Evolutionary conservation across 2,113 vertebrate species (phyloP).

Genomic region (Taurulus bubalis): DNA sequence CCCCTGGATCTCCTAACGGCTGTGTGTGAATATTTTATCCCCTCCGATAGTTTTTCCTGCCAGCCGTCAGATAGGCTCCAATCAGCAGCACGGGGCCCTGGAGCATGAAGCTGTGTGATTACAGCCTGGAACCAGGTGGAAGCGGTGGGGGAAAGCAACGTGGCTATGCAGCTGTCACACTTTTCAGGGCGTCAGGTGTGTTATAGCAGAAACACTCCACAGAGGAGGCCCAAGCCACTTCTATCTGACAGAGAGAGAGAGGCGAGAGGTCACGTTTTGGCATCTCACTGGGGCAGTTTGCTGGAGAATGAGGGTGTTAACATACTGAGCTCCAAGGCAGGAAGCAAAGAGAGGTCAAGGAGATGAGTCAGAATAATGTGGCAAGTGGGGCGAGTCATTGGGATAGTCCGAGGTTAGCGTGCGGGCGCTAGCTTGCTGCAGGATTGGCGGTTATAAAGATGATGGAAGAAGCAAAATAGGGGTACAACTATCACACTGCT

Average conservation of each 20-base stretch:
- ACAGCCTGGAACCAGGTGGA: slow-evolving; percentile 69
- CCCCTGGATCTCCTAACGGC: slow-evolving; percentile 77
- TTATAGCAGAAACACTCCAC: slow-evolving; percentile 38
- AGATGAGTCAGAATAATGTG: slow-evolving; percentile 70
- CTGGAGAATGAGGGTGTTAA: slow-evolving; percentile 57
- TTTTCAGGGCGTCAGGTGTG: slow-evolving; percentile 75
- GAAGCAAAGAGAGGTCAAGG: slow-evolving; percentile 60
- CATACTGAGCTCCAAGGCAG: slow-evolving; percentile 46
- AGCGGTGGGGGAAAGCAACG: slow-evolving; percentile 32
- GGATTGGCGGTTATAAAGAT: slow-evolving; percentile 17
- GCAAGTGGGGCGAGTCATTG: slow-evolving; percentile 54
- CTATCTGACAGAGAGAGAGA: slow-evolving; percentile 39
- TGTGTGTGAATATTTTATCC: slow-evolving; percentile 83
- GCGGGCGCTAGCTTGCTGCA: slow-evolving; percentile 16
- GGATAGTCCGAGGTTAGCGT: slow-evolving; percentile 53
- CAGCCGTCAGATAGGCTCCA: slow-evolving; percentile 81
- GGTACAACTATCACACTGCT: slow-evolving; percentile 4
- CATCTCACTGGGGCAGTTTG: slow-evolving; percentile 51
- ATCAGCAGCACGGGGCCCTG: slow-evolving; percentile 75
- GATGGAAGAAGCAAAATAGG: neutral
- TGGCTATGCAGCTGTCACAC: slow-evolving; percentile 72
- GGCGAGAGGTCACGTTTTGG: slow-evolving; percentile 63
- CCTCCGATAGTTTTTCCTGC: slow-evolving; percentile 79
- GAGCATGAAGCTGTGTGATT: slow-evolving; percentile 80
- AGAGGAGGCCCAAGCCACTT: slow-evolving; percentile 10